phyloP scores from a whole-genome alignment of 2,113 vertebrate genomes.

The Saccopteryx leptura region DNA sequence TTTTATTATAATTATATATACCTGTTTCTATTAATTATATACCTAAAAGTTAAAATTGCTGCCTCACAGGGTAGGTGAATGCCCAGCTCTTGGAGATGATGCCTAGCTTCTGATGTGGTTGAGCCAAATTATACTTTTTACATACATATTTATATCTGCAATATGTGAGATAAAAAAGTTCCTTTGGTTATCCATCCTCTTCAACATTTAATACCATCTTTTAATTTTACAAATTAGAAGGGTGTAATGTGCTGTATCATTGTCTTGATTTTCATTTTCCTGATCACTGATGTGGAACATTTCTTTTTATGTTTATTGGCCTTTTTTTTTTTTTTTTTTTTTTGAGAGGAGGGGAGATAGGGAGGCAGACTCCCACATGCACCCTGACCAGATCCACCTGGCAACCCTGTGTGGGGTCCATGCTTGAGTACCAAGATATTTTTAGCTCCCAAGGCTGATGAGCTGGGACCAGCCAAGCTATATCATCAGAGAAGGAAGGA shows the following conservation, averaged over 20 bases:
- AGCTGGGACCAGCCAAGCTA: too few species aligned
- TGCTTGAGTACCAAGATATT: too few species aligned
- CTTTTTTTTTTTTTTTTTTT: too few species aligned
- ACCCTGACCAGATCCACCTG: too few species aligned
- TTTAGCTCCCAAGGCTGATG: too few species aligned
- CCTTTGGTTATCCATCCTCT: slow-evolving; percentile 10
- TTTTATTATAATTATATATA: background rate
- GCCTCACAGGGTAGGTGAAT: background rate
- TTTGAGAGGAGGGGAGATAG: too few species aligned
- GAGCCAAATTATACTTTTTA: background rate
- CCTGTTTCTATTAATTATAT: background rate
- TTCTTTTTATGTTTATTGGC: background rate
- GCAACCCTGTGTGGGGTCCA: too few species aligned
- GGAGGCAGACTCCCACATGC: too few species aligned
- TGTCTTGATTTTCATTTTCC: slow-evolving; percentile 42
- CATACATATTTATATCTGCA: background rate
- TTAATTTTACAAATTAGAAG: slow-evolving; percentile 8
- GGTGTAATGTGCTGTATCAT: background rate
- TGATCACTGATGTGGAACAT: slow-evolving; percentile 5
- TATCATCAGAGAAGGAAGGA: too few species aligned
- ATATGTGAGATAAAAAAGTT: background rate
- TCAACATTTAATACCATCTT: background rate
- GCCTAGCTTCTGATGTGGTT: background rate
- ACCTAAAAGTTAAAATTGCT: background rate
- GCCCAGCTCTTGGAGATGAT: background rate